Evolutionary conservation across 2,113 vertebrate species (phyloP), one percentile per base, ranked within the genome.

Genomic region (Romanogobio albipinnatus): DNA sequence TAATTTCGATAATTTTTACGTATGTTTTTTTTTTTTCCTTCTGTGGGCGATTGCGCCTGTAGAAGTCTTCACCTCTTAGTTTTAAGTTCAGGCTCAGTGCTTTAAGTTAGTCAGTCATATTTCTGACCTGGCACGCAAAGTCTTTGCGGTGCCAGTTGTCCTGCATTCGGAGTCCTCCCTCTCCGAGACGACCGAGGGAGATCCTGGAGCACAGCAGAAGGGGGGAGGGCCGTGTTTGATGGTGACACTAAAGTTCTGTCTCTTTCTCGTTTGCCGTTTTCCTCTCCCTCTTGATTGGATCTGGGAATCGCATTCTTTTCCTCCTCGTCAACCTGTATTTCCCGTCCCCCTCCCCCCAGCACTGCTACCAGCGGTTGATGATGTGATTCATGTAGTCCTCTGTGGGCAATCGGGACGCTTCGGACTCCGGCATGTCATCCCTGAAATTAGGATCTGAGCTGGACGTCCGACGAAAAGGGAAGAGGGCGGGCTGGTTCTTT

Each of bases 351-450:
- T 49, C 45, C 43, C 70, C 64, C 24, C 49, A 86, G 87, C 66
- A 73, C 45, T 80, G 94, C 96, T 99, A 99, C 98, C 98, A 99
- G 92, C 97, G 98, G 92, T 98, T 97, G 89, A 99, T 96, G 91
- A 99, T 99, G 96, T 99, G 98, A 96, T 97, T 99, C 96, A 99
- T 97, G 95, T 99, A 99, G 96, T 99, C 98, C 95, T 99, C 98
- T 0, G 98, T 99, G 92, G 98, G 97, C 90, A 96, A 95, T 4
- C 97, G 94, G 86, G 94, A 96, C 0, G 94, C 92, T 82, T 97
- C 96, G 2, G 58, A 78, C 13, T 96, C 96, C 0, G 92, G 51
- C 19, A 56, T 22, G 45, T 96, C 95, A 77, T 96, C 95, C 84
- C 93, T 94, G 11, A 94, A 93, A 89, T 89, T 14, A 17, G 4